A percentile compares a stretch with the other conserved stretches of the same genome.
Evolutionary conservation across 2,888 invertebrate species (phyloP).

Genomic region (Lepidocyrtoides sp.): DNA sequence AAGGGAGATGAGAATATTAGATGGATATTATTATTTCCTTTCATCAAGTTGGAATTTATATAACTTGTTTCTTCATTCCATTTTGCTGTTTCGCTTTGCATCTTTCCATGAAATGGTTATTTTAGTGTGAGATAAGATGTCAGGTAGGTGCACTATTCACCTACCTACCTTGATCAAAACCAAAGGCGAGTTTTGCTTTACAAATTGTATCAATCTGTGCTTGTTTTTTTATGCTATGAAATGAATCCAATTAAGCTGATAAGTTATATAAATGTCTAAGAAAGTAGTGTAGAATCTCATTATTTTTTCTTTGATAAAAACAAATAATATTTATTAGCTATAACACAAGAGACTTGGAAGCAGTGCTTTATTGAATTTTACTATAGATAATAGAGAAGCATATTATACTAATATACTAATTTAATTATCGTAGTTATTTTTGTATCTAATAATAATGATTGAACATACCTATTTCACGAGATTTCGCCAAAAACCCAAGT

Average conservation of each 20-base stretch:
- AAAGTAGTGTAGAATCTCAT: background rate
- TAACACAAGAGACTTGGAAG: background rate
- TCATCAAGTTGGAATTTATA: background rate
- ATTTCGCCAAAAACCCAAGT: slow-evolving; percentile 2
- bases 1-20: too few relatives aligned
- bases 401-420: too few relatives aligned
- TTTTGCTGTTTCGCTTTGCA: background rate
- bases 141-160: too few relatives aligned
- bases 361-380: background rate
- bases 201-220: background rate
- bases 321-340: slow-evolving; percentile 3
- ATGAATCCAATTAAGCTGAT: background rate
- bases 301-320: background rate
- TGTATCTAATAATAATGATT: background rate
- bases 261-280: background rate
- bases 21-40: slow-evolving; percentile 13
- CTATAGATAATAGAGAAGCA: too few relatives aligned
- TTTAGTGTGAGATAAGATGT: too few relatives aligned
- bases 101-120: background rate
- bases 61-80: too few relatives aligned
- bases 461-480: background rate
- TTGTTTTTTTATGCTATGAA: too few relatives aligned
- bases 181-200: too few relatives aligned
- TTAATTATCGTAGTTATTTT: slow-evolving; percentile 23
- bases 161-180: too few relatives aligned